Evolutionary conservation across 2,888 invertebrate species (phyloP), one percentile per base, ranked within the genome.

Genomic region (Schizaphis graminum): DNA sequence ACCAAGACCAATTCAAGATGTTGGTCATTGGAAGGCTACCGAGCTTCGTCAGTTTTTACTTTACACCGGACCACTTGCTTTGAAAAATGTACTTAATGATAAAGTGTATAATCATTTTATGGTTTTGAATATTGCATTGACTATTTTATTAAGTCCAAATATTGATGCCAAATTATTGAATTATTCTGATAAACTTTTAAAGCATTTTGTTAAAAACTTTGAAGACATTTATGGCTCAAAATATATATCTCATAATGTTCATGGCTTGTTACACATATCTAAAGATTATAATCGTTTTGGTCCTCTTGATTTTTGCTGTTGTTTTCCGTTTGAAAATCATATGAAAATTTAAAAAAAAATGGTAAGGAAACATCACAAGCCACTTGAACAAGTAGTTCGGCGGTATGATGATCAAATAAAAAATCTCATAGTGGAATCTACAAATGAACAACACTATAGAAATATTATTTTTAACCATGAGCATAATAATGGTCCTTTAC

Each of bases 1-100:
- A 86, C 86, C 86, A 47, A 44, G 86, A 47, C 44, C 10, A 47
- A 86, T 86, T 86, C 44, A 87, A 87, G 87, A 87, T 35, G 5
- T 87, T 47, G 26, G 86, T 86, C 86, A 44, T 86, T 86, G 86
- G 86, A 86, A 86, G 28, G 86, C 86, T 47, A 84, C 84, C 16
- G 84, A 84, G 24, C 41, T 84, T 35, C 41, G 24, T 24, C 35
- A 84, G 41, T 84, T 86, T 26, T 47, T 86, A 86, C 26, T 86
- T 86, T 86, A 86, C 47, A 86, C 86, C 10, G 86, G 86, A 26
- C 86, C 86, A 86, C 47, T 86, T 26, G 86, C 28, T 44, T 86
- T 86, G 26, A 85, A 85, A 85, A 85, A 85, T 44, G 44, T 85
- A 24, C 85, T 85, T 47, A 8, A 21, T 8, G 44, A n/a, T 24